Evolutionary conservation across 2,113 vertebrate genomes (phyloP).

Genomic region (Arenaria interpres): DNA sequence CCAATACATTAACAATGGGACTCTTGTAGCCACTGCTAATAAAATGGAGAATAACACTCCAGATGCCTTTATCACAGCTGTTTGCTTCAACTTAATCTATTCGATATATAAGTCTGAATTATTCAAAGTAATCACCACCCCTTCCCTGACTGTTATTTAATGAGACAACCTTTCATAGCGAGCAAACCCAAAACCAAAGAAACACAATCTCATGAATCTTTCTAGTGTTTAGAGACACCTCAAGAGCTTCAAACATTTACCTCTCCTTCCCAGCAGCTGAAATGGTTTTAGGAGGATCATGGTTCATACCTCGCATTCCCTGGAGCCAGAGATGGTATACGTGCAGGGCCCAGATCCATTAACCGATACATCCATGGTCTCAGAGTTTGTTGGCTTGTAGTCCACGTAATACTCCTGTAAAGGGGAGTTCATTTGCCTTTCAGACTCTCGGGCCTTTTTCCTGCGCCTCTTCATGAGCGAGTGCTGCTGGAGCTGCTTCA

Average conservation of each 20-base stretch:
- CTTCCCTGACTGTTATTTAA: slow-evolving; percentile 65
- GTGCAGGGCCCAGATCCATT: slow-evolving; percentile 98
- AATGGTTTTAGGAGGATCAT: slow-evolving; percentile 94
- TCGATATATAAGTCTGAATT: slow-evolving; percentile 57
- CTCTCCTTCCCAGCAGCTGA: slow-evolving; percentile 94
- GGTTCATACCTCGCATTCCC: slow-evolving; percentile 99
- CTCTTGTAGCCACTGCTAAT: neutral
- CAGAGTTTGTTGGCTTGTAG: slow-evolving; percentile 98
- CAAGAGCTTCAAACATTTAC: slow-evolving; percentile 88
- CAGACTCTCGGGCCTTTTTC: slow-evolving; percentile 91
- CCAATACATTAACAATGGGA: neutral
- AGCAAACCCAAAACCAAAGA: slow-evolving; percentile 65
- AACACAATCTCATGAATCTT: slow-evolving; percentile 59
- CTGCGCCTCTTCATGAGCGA: slow-evolving; percentile 89
- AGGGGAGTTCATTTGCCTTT: slow-evolving; percentile 92
- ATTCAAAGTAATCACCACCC: slow-evolving; percentile 51
- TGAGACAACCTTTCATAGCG: slow-evolving; percentile 58
- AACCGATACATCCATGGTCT: slow-evolving; percentile 97
- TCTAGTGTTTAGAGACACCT: slow-evolving; percentile 75
- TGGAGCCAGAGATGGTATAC: slow-evolving; percentile 98
- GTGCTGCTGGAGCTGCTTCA: slow-evolving; percentile 94
- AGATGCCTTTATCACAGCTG: slow-evolving; percentile 34
- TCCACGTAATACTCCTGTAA: slow-evolving; percentile 99
- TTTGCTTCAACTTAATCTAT: slow-evolving; percentile 70
- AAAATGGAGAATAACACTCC: neutral